Evolutionary conservation across 2,888 invertebrate species (phyloP).

Genomic region (Mylabris sibirica): DNA sequence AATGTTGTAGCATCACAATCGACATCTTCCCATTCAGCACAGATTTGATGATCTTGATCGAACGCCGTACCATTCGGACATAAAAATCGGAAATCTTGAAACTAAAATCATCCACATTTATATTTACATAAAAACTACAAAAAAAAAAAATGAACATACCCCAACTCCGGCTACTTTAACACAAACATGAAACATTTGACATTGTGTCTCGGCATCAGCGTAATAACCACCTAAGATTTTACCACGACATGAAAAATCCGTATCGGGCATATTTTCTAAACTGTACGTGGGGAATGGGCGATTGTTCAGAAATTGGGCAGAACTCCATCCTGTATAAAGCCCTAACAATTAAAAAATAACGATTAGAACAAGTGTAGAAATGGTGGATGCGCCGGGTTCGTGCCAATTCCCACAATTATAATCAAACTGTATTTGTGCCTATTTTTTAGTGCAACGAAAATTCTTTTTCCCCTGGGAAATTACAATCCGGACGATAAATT

Average conservation of each 20-base stretch:
- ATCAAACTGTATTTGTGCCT: background rate
- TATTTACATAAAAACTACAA: background rate
- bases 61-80: slow-evolving; percentile 91
- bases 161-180: slow-evolving; percentile 83
- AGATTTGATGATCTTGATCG: slow-evolving; percentile 91
- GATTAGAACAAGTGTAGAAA: background rate
- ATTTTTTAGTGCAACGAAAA: no score
- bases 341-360: slow-evolving; percentile 45
- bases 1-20: slow-evolving; percentile 84
- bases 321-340: slow-evolving; percentile 50
- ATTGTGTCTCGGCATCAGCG: slow-evolving; percentile 85
- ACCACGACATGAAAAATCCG: slow-evolving; percentile 80
- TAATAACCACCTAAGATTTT: slow-evolving; percentile 90
- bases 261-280: slow-evolving; percentile 67
- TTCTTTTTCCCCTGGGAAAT: background rate
- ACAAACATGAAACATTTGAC: slow-evolving; percentile 90
- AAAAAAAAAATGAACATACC: slow-evolving; percentile 62
- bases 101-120: slow-evolving; percentile 56
- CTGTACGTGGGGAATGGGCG: slow-evolving; percentile 65
- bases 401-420: background rate
- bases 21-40: slow-evolving; percentile 90
- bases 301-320: slow-evolving; percentile 58
- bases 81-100: slow-evolving; percentile 84
- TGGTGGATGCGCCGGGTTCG: slow-evolving; percentile 16
- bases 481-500: background rate